phyloP scores from a whole-genome alignment of 2,113 vertebrate genomes.

The Poeciliopsis prolifica region DNA sequence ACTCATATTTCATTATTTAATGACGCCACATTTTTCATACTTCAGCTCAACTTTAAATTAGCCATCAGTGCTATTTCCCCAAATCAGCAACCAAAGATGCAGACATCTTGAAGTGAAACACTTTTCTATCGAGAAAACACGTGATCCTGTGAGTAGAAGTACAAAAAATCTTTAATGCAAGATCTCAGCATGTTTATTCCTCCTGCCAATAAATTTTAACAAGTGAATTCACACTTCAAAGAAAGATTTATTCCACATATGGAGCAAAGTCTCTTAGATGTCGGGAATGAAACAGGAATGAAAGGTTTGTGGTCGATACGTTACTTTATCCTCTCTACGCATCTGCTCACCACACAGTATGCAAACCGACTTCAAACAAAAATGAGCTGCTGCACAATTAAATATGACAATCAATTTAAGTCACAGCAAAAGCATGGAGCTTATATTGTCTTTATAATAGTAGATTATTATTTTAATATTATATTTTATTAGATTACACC shows the following conservation, averaged over 20 bases:
- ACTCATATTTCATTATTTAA: neutral
- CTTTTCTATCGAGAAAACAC: neutral
- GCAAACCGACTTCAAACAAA: neutral
- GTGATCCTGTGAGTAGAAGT: no score
- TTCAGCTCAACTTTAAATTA: neutral
- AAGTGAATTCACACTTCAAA: neutral
- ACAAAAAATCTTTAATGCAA: neutral
- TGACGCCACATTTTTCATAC: neutral
- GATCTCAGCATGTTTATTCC: neutral
- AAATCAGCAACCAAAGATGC: neutral
- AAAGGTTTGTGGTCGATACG: neutral
- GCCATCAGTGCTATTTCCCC: neutral
- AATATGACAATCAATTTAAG: neutral
- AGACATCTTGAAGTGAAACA: neutral
- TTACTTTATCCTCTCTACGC: neutral
- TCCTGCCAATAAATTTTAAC: neutral
- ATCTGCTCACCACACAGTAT: neutral
- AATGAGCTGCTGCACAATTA: neutral
- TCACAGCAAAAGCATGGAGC: neutral
- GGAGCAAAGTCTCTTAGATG: neutral
- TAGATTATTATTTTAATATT: neutral
- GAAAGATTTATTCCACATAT: conserved; percentile 1
- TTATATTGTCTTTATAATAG: neutral
- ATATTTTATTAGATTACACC: neutral
- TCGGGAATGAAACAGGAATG: neutral